Percentiles rank a stretch among this genome's conserved stretches.
phyloP scores from a whole-genome alignment of 2,797 vertebrate species.

The Euphonia xanthogaster region DNA sequence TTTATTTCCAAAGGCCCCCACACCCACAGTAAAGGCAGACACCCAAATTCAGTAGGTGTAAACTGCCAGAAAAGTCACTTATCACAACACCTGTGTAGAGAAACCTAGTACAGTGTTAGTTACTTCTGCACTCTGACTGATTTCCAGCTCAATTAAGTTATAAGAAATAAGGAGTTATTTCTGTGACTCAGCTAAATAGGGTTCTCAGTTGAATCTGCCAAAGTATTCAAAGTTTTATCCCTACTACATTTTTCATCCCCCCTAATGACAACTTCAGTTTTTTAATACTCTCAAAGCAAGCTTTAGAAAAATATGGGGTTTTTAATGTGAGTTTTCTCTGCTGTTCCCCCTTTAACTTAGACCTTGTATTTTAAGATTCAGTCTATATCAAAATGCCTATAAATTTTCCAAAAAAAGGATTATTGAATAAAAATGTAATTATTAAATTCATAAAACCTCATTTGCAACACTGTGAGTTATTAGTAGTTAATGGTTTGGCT shows the following conservation, averaged over 20 bases:
- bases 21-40: not conserved
- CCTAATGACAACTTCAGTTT: not conserved
- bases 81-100: not conserved
- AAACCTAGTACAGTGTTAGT: not conserved
- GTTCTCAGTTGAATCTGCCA: not conserved
- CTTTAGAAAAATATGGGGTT: not conserved
- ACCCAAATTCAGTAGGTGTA: not conserved
- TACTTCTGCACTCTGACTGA: not conserved
- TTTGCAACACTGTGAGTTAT: not conserved
- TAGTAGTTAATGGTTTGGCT: not conserved
- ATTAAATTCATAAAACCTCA: not conserved
- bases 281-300: not conserved
- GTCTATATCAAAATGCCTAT: not conserved
- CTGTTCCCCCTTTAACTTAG: not conserved
- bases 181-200: not conserved
- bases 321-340: not conserved
- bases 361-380: not conserved
- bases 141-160: not conserved
- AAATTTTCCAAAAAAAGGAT: not conserved
- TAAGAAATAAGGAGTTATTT: not conserved
- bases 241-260: not conserved
- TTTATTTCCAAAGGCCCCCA: not conserved
- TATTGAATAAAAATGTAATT: not conserved
- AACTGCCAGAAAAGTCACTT: not conserved
- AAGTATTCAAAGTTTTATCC: not conserved